Evolutionary conservation across 2,113 vertebrate species (phyloP).

Genomic region (Saguinus midas): DNA sequence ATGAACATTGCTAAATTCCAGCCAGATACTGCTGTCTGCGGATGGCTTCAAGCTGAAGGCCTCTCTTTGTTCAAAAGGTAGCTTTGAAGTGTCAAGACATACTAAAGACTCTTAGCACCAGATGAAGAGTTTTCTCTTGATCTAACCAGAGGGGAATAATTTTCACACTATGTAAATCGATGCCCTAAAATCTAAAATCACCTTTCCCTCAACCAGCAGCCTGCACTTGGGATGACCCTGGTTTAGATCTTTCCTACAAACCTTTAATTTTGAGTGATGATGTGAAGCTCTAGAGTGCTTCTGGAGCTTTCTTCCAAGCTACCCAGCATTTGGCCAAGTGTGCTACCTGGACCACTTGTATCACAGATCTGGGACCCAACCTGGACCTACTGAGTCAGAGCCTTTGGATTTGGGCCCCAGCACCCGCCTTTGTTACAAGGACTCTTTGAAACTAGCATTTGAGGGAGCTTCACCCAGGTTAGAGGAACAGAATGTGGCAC

Average conservation of each 20-base stretch:
- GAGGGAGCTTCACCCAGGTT: not conserved
- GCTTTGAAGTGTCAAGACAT: not conserved
- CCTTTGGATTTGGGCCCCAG: not conserved
- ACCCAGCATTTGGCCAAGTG: accelerated
- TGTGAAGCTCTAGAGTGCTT: not conserved
- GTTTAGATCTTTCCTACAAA: not conserved
- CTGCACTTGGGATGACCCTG: not conserved
- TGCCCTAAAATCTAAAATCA: not conserved
- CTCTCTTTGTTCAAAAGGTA: not conserved
- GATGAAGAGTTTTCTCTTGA: not conserved
- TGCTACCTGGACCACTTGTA: accelerated
- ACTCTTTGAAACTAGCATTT: accelerated
- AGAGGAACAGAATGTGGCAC: not conserved
- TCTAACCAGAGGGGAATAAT: not conserved
- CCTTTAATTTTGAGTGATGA: not conserved
- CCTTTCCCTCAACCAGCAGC: not conserved
- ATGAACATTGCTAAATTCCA: accelerated
- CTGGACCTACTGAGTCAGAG: not conserved
- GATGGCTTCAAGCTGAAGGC: not conserved
- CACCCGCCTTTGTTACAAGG: not conserved
- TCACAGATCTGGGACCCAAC: not conserved
- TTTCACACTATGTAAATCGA: not conserved
- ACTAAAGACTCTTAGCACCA: no score
- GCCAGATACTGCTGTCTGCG: not conserved
- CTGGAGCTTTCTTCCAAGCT: not conserved